These are phyloP conservation scores for Drosophila vallismaia DNA, from an alignment of 2,888 invertebrate genomes.

Conservation along the genomic window DNA sequence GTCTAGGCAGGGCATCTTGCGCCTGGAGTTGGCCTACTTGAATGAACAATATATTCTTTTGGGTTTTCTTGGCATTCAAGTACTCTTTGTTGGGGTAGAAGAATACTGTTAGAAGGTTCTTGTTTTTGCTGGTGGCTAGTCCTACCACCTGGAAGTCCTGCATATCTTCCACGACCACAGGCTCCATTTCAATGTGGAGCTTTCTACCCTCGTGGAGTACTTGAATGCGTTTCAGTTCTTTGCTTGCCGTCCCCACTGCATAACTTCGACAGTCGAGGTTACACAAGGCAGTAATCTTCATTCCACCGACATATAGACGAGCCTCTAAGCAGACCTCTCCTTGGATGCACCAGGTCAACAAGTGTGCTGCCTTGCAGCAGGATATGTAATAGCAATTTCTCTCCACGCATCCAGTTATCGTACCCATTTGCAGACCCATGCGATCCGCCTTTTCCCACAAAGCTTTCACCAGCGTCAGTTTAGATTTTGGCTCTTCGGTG, in stretches of 20 bases:
- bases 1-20: slow-evolving; percentile 24
- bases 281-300: slow-evolving; percentile 79
- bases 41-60: slow-evolving; percentile 18
- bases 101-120: slow-evolving; percentile 67
- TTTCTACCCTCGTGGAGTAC: slow-evolving; percentile 48
- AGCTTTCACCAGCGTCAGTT: slow-evolving; percentile 54
- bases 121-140: slow-evolving; percentile 63
- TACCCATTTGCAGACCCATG: slow-evolving; percentile 67
- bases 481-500: not conserved
- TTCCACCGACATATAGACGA: slow-evolving; percentile 67
- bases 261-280: slow-evolving; percentile 55
- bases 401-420: slow-evolving; percentile 50
- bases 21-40: slow-evolving; percentile 45
- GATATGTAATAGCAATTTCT: slow-evolving; percentile 63
- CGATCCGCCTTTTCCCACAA: slow-evolving; percentile 78
- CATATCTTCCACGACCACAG: slow-evolving; percentile 43
- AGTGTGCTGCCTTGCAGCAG: slow-evolving; percentile 75
- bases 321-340: slow-evolving; percentile 41
- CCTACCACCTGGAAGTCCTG: slow-evolving; percentile 74
- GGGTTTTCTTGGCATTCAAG: slow-evolving; percentile 11
- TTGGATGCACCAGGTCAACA: slow-evolving; percentile 71
- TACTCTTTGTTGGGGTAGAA: slow-evolving; percentile 71
- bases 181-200: slow-evolving; percentile 45
- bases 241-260: slow-evolving; percentile 66
- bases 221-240: slow-evolving; percentile 54